Evolutionary conservation across 2,797 vertebrate species (phyloP), one percentile per base, ranked within the genome.

Genomic region (Channa striata): DNA sequence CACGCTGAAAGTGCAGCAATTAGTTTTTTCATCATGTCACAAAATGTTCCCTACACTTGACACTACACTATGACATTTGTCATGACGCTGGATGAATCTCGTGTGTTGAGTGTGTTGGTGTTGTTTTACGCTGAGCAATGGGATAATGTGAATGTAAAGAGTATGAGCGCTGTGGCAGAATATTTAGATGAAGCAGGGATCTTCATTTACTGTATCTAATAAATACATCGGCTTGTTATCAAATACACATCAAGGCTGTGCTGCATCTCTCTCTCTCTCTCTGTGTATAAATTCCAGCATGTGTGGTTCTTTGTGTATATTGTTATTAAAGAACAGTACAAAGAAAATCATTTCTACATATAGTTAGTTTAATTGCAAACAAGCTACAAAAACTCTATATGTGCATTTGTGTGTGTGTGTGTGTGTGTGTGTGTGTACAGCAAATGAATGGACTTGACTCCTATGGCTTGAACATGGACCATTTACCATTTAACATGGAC

Each of bases 151-250:
- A 68, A 76, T 81, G 73, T 74, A 53, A 39, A 77, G 70, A 62
- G 62, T 56, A 58, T 52, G 71, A 82, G 59, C 39, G 40, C 72
- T 54, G 30, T 36, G n/a, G 70, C 43, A 78, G 63, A 78, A 79
- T 78, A 84, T 79, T 89, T 66, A 81, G 81, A 77, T 69, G 49
- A 70, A 80, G 49, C 43, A 49, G 70, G 86, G 74, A 89, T 91
- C 84, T 84, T 91, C 86, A 88, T 84, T 74, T 84, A 72, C 60
- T 78, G 76, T 86, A 69, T 85, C 77, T 90, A 93, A 91, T 93
- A 90, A 91, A 75, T 68, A 90, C 59, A 75, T 74, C 68, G 72
- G 68, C 40, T 70, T 74, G 71, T 87, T 86, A 91, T 92, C 77
- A 82, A 81, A 88, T 82, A 67, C 54, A 79, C 77, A 82, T 83